Evolutionary conservation across 2,888 invertebrate genomes (phyloP).

Genomic region (Drosophila nr. medialis): DNA sequence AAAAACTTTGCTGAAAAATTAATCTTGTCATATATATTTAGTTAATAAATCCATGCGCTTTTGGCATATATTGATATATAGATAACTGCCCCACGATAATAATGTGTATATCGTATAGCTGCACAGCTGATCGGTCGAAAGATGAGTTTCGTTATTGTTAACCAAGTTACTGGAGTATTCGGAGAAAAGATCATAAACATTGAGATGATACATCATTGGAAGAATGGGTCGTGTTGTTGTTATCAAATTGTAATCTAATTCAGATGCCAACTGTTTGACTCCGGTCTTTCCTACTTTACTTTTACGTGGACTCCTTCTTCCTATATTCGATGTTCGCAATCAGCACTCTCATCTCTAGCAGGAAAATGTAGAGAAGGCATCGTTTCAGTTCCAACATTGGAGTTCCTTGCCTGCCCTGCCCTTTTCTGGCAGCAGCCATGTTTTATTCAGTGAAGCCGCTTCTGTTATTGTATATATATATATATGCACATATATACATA

Average conservation of each 20-base stretch:
- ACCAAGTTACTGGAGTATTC: neutral
- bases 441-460: constrained; percentile 70
- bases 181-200: neutral
- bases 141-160: neutral
- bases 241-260: neutral
- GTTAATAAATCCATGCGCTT: neutral
- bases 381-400: neutral
- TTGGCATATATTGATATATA: neutral
- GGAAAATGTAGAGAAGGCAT: neutral
- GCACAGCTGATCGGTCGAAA: neutral
- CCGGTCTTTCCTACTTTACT: neutral
- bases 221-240: neutral
- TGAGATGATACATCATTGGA: neutral
- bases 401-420: neutral
- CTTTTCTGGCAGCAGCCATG: constrained; percentile 43
- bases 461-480: constrained; percentile 69
- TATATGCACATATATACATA: neutral
- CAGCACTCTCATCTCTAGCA: neutral
- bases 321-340: neutral
- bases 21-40: neutral
- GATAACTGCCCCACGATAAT: neutral
- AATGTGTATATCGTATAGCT: neutral
- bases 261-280: neutral
- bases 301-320: neutral
- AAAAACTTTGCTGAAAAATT: neutral